Evolutionary conservation across 2,797 vertebrate genomes (phyloP).

Genomic region (Coilia nasus): DNA sequence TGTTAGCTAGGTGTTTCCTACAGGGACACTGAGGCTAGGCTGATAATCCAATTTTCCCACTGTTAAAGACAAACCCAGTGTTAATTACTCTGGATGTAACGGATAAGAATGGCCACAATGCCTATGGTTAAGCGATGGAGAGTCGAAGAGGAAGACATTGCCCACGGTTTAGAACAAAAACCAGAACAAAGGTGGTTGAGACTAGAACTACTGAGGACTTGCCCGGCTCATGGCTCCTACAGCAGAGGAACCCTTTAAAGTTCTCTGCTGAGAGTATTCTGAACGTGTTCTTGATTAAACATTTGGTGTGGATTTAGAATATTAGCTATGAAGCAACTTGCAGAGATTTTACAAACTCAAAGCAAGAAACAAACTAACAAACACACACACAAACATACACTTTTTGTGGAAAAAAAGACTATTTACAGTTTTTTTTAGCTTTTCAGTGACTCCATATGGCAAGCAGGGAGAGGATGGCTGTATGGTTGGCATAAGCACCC

Average conservation of each 20-base stretch:
- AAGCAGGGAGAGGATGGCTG: background rate
- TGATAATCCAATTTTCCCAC: constrained; percentile 2
- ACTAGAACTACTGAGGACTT: background rate
- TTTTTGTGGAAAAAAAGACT: background rate
- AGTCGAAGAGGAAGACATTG: background rate
- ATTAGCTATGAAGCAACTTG: background rate
- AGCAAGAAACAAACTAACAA: background rate
- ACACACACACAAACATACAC: no score
- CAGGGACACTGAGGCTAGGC: constrained; percentile 30
- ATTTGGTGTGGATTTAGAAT: background rate
- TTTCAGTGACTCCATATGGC: constrained; percentile 10
- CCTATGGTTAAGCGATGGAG: background rate
- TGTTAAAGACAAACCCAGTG: background rate
- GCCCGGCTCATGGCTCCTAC: background rate
- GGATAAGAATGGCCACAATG: background rate
- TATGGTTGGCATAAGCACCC: background rate
- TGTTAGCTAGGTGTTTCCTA: constrained; percentile 40
- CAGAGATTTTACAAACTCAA: background rate
- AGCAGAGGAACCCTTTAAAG: background rate
- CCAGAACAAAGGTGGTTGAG: background rate
- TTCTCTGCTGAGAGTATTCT: background rate
- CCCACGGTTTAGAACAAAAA: background rate
- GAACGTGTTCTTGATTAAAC: background rate
- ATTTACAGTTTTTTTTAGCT: background rate
- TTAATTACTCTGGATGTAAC: background rate